Conservation (phyloP, 2,797 vertebrate species). For the Characodon lateralis region DNA sequence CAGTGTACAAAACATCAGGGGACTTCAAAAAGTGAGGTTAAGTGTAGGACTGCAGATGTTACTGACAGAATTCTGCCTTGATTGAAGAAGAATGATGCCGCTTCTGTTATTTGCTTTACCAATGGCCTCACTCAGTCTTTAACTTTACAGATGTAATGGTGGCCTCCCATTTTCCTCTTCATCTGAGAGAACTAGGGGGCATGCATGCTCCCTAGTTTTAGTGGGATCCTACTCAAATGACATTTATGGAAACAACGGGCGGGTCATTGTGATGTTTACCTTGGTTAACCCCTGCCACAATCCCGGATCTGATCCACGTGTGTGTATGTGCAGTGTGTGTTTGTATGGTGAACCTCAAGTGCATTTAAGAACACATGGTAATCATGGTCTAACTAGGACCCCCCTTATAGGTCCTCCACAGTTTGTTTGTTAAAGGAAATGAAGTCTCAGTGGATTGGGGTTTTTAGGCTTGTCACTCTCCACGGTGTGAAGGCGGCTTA, state of each 20-base stretch:
- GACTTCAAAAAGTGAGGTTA: not conserved
- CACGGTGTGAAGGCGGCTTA: constrained; percentile 42
- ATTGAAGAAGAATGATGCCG: not conserved
- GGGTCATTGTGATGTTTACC: constrained; percentile 16
- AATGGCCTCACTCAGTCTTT: not conserved
- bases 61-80: not conserved
- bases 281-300: constrained; percentile 19
- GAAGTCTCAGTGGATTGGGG: constrained; percentile 43
- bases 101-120: constrained; percentile 8
- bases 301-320: constrained; percentile 12
- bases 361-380: constrained; percentile 44
- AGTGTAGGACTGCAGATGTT: constrained; percentile 26
- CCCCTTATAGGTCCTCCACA: constrained; percentile 31
- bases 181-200: not conserved
- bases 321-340: constrained; percentile 16
- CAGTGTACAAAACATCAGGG: not conserved
- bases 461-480: constrained; percentile 40
- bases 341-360: constrained; percentile 27
- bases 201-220: not conserved
- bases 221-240: not conserved
- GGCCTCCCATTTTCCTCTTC: not conserved
- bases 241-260: constrained; percentile 5
- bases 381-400: constrained; percentile 31
- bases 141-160: not conserved
- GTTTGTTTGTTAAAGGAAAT: constrained; percentile 68